A percentile compares a stretch with the other conserved stretches of the same genome.
Conservation (phyloP, 2,113 vertebrate genomes). For the Spilogale gracilis region DNA sequence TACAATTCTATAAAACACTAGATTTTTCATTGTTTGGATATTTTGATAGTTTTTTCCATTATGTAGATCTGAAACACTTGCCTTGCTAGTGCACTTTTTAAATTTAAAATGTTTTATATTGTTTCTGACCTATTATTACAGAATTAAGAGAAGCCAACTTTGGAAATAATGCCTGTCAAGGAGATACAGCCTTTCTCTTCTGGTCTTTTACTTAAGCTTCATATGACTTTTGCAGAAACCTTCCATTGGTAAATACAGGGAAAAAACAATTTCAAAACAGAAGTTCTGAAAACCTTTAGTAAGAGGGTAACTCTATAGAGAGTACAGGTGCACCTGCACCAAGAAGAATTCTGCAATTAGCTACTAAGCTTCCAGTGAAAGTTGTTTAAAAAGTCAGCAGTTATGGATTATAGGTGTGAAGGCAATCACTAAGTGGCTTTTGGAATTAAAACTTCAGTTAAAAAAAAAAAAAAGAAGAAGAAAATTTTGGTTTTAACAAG, state of each 20-base stretch:
- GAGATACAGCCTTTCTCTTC: not conserved
- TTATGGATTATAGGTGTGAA: not conserved
- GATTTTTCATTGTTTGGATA: not conserved
- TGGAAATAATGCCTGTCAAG: not conserved
- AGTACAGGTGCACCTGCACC: accelerated
- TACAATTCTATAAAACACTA: not conserved
- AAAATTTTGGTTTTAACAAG: not conserved
- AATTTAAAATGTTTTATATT: not conserved
- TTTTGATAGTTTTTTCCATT: constrained; percentile 32
- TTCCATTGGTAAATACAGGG: not conserved
- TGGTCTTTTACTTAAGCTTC: not conserved
- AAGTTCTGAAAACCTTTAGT: not conserved
- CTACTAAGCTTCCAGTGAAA: not conserved
- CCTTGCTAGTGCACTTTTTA: not conserved
- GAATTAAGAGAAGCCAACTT: constrained; percentile 1
- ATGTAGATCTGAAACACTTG: constrained; percentile 20
- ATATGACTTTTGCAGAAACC: not conserved
- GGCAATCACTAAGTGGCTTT: not conserved
- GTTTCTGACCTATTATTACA: not conserved
- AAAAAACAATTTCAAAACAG: not conserved
- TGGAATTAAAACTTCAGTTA: constrained; percentile 14
- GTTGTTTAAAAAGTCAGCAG: not conserved
- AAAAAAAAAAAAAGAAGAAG: not conserved
- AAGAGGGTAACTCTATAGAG: not conserved
- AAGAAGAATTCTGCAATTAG: not conserved